Base-by-base conservation (phyloP, 2,113 vertebrate species). In the Leptobrachium leishanense region DNA sequence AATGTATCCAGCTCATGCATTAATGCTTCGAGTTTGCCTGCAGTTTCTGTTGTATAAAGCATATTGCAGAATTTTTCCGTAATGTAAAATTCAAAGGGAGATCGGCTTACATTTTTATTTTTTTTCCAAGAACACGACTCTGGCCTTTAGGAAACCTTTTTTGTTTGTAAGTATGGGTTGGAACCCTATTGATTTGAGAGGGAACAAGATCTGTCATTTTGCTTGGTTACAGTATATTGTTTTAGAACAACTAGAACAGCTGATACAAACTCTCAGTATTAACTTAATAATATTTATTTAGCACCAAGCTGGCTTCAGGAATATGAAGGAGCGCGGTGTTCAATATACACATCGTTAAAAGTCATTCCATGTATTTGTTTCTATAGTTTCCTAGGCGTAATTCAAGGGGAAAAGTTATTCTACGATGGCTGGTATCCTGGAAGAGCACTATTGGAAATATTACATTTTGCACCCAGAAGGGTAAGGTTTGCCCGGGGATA, bases 91-190 rank as follows among this genome's bases (percentile, higher is more conserved):
- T 67, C 74, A 76, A 68, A 76, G 46, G 31, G 15, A 68, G 74
- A 62, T 67, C 43, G 65, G 64, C 63, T 76, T 75, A 75, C 73
- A 74, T 74, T 74, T 74, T 75, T 44, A 75, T 75, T 75, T 75
- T 31, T 31, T 31, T 31, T 31, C 20, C 74, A 43, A 75, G 74
- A 66, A 41, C 74, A 76, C 50, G 46, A 76, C 44, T 76, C 46
- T 55, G 64, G 64, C 64, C 64, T 67, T 50, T 50, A 50, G 8
- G 46, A 4, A 50, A 50, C 46, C 8, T 50, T 50, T 8, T 50
- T 5, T 50, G 4, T 50, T 31, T 31, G 20, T 31, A 31, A 50
- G 46, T 50, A n/a, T 31, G 11, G 31, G 5, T 68, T 43, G 7
- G 20, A 66, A 42, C n/a, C 39, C 73, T n/a, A 15, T 11, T 40